A percentile compares a stretch with the other conserved stretches of the same genome.
phyloP scores from a whole-genome alignment of 2,797 vertebrate species.

The Notoglanidium macrostoma region DNA sequence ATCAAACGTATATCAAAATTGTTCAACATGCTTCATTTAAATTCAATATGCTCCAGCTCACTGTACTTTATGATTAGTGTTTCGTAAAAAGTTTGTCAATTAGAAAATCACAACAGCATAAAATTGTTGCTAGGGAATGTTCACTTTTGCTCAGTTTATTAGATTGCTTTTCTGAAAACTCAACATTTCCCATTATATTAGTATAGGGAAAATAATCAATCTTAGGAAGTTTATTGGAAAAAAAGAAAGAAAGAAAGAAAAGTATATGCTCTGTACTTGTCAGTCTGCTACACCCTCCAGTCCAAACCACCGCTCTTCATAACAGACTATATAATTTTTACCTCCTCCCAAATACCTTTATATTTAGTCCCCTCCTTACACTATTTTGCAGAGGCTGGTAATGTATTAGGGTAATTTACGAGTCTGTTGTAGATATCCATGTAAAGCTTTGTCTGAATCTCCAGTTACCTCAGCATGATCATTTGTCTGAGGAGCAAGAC shows the following conservation, averaged over 20 bases:
- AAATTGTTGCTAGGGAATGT: background rate
- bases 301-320: background rate
- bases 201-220: conserved; percentile 13
- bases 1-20: background rate
- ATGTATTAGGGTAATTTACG: background rate
- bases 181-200: conserved; percentile 1
- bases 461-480: background rate
- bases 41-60: background rate
- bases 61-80: background rate
- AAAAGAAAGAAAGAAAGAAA: background rate
- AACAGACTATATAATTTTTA: conserved; percentile 7
- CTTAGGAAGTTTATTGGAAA: background rate
- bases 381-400: background rate
- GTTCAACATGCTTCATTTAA: conserved; percentile 10
- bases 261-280: background rate
- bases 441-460: background rate
- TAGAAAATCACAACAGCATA: background rate
- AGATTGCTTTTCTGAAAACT: conserved; percentile 8
- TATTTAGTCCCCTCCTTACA: background rate
- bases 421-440: background rate
- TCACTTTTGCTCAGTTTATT: conserved; percentile 10
- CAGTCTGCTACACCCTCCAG: background rate
- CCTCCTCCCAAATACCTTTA: background rate
- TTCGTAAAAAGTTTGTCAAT: background rate
- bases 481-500: background rate